Evolutionary conservation across 1,140 invertebrate species (phyloP).

Genomic region (Rhynchophorus ferrugineus): DNA sequence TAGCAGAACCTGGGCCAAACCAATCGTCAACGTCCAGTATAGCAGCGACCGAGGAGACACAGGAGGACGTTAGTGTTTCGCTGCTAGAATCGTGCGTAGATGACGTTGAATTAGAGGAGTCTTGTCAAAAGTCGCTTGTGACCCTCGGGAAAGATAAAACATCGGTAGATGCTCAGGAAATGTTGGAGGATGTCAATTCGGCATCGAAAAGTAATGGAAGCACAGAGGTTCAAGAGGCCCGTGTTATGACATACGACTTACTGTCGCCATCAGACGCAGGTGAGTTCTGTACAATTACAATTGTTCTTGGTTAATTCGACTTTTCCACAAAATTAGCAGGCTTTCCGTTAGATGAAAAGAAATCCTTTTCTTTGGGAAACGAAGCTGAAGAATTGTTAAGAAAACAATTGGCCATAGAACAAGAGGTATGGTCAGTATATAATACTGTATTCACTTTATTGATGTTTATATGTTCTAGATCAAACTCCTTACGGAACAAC

Average conservation of each 20-base stretch:
- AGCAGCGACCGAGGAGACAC: background rate
- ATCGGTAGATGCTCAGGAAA: slow-evolving; percentile 35
- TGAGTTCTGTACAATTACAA: slow-evolving; percentile 14
- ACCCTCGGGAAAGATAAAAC: no score
- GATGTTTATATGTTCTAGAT: no score
- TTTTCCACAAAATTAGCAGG: no score
- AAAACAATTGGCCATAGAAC: slow-evolving; percentile 53
- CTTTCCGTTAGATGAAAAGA: slow-evolving; percentile 15
- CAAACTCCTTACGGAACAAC: slow-evolving; percentile 37
- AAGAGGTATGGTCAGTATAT: slow-evolving; percentile 54
- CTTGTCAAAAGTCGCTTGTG: no score
- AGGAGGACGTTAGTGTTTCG: no score
- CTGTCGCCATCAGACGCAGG: slow-evolving; percentile 32
- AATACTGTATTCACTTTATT: no score
- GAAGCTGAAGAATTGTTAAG: slow-evolving; percentile 38
- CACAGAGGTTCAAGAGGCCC: slow-evolving; percentile 35
- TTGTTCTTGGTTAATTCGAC: no score
- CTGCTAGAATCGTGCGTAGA: no score
- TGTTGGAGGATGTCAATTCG: slow-evolving; percentile 30
- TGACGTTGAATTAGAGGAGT: no score
- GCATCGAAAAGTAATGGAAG: slow-evolving; percentile 30
- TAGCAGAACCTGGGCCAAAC: no score
- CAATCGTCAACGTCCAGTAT: background rate
- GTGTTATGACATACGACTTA: slow-evolving; percentile 35
- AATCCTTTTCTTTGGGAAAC: slow-evolving; percentile 20